Base-by-base conservation (phyloP, 2,888 invertebrate genomes). In the Salticus scenicus region DNA sequence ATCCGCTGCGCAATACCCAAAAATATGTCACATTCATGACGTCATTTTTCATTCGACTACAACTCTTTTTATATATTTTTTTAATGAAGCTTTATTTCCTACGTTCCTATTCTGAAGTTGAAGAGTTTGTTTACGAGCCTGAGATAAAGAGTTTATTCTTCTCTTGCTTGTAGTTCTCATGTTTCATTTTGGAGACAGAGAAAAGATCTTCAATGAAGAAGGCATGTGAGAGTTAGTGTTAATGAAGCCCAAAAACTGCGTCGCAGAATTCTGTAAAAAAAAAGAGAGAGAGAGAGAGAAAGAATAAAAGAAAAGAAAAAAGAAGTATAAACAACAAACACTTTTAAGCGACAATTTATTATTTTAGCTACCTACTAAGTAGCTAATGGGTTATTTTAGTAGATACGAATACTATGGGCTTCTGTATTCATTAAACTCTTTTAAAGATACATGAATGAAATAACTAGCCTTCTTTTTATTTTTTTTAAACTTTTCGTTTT, bases 1-100 rank as follows among this genome's bases (percentile, higher is more conserved):
- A 5, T 24, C 24, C 24, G 57, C 57, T 57, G 57, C 57, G 57
- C 57, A 57, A 57, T 57, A 57, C 24, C 57, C 24, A 57, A 24
- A 57, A 57, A 57, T 57, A 57, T 57, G 57, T 57, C 57, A 57
- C 57, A 24, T 24, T 57, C 57, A 12, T 57, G 57, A 57, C 57
- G 57, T 57, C 57, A 57, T 12, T 5, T 57, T 57, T 12, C 24
- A 57, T 57, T 57, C 57, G 57, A 24, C 57, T 24, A 24, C 24
- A 37, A 37, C 37, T 37, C 37, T 37, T 37, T 37, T 37, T 10
- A 10, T 57, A 4, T 57, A 20, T 57, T 57, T 57, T 57, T 57
- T 57, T 24, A 47, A 14, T 5, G 42, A 2, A 47, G 7, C 42
- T 14, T 57, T 57, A 57, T 57, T 57, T 57, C 24, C 24, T 24